A percentile compares a stretch with the other conserved stretches of the same genome.
Evolutionary conservation across 2,888 invertebrate genomes (phyloP).

Genomic region (Ochropacha duplaris): DNA sequence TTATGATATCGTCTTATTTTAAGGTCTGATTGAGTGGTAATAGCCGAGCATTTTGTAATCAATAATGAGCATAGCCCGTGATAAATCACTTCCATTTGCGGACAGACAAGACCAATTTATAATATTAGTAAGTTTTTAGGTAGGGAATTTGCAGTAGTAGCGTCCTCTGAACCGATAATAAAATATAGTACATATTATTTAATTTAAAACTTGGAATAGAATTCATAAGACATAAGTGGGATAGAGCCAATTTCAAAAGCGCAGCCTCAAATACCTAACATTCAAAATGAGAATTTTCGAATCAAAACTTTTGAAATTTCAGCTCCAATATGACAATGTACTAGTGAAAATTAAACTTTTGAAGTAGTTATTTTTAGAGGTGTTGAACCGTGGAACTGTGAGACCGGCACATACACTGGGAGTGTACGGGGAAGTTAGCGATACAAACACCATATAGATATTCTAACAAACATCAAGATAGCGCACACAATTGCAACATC

Average conservation of each 20-base stretch:
- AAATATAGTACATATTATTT: conserved; percentile 19
- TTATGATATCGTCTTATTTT: no score
- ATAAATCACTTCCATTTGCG: no score
- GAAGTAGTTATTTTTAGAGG: not conserved
- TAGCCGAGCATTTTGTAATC: no score
- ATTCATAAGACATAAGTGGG: not conserved
- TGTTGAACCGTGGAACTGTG: not conserved
- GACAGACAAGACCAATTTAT: no score
- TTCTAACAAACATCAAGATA: conserved; percentile 16
- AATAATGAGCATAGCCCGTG: no score
- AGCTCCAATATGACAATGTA: not conserved
- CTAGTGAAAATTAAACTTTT: not conserved
- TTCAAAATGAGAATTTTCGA: not conserved
- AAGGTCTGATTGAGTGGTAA: no score
- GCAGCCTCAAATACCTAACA: not conserved
- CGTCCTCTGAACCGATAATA: not conserved
- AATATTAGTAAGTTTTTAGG: no score
- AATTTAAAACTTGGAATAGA: conserved; percentile 8
- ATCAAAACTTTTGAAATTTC: not conserved
- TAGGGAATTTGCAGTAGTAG: no score
- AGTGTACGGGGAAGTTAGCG: conserved; percentile 17
- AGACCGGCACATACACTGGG: conserved; percentile 3
- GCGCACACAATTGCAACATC: conserved; percentile 16
- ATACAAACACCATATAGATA: no score
- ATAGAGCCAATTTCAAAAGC: not conserved